Conservation (phyloP, 2,113 vertebrate species). For the Scalopus aquaticus region DNA sequence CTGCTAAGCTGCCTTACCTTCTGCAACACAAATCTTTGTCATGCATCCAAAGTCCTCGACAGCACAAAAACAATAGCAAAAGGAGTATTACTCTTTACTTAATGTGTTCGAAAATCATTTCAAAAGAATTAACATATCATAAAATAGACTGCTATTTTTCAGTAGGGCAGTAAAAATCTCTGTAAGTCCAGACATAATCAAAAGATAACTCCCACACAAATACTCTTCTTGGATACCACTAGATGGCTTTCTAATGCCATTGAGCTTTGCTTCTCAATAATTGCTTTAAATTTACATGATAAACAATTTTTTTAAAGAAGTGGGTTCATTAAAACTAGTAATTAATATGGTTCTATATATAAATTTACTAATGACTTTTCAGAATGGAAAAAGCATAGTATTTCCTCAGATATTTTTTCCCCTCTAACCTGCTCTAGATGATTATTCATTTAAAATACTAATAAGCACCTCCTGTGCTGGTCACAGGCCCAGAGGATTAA, state of each 20-base stretch:
- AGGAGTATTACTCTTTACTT: slow-evolving; percentile 82
- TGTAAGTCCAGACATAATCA: not conserved
- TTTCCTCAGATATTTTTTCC: not conserved
- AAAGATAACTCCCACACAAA: not conserved
- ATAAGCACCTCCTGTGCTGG: not conserved
- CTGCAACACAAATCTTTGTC: slow-evolving; percentile 89
- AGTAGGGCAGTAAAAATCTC: not conserved
- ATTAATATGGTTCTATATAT: not conserved
- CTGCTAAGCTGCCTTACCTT: slow-evolving; percentile 89
- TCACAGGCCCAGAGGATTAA: not conserved
- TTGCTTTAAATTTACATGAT: not conserved
- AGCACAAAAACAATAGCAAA: slow-evolving; percentile 85
- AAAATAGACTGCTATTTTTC: not conserved
- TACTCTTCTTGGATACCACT: slow-evolving; percentile 14
- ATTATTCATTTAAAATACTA: not conserved
- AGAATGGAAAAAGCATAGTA: not conserved
- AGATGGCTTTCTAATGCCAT: slow-evolving; percentile 60
- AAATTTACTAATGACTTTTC: not conserved
- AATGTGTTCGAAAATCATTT: slow-evolving; percentile 2
- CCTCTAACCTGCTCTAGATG: not conserved
- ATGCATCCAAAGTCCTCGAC: slow-evolving; percentile 89
- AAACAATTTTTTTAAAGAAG: slow-evolving; percentile 1
- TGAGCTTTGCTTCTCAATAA: not conserved
- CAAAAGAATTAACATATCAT: not conserved
- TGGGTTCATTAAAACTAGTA: not conserved